phyloP scores from a whole-genome alignment of 1,140 invertebrate species.

The Physella acuta region DNA sequence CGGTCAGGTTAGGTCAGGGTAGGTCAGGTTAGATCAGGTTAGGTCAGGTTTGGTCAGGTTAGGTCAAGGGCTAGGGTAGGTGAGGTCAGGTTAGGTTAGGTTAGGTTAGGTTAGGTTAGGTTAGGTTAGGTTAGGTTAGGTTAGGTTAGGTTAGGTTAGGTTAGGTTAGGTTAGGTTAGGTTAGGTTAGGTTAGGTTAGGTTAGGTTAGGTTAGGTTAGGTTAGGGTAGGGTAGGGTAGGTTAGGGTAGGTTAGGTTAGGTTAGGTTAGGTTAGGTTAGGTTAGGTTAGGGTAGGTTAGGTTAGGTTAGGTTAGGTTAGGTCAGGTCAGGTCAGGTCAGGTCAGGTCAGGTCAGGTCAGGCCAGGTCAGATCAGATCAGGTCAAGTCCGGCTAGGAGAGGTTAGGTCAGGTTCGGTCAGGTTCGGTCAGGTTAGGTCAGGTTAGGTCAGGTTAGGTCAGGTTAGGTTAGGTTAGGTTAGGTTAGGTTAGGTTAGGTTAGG shows the following conservation, averaged over 20 bases:
- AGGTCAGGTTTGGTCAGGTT: neutral
- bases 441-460: neutral
- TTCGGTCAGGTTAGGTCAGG: neutral
- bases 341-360: neutral
- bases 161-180: neutral
- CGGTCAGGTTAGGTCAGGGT: too few species aligned
- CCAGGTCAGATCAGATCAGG: neutral
- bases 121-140: neutral
- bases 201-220: neutral
- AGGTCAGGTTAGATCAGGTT: too few species aligned
- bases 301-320: neutral
- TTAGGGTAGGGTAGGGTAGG: neutral
- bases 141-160: neutral
- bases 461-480: neutral
- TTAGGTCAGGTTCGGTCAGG: neutral
- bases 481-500: too few species aligned
- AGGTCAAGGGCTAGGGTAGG: neutral
- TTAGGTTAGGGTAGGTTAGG: neutral
- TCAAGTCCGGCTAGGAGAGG: neutral
- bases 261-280: neutral
- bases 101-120: neutral
- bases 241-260: neutral
- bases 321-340: neutral
- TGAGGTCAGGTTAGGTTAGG: too few species aligned
- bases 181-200: neutral